These are phyloP conservation scores for Archips xylosteana DNA, from an alignment of 2,888 invertebrate genomes.

Conservation along the genomic window DNA sequence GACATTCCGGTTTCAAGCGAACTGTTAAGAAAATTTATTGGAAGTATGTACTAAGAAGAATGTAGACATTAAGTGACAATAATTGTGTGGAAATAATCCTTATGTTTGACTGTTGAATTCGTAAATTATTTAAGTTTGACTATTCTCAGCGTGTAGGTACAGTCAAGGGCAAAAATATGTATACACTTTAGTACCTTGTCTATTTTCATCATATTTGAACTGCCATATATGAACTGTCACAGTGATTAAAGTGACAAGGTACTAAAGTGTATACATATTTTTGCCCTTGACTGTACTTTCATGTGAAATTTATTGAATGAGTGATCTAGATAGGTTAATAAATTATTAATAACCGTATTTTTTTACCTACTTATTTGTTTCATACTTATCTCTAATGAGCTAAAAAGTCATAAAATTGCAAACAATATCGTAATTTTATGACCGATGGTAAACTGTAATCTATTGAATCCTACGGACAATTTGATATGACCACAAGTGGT, in stretches of 20 bases:
- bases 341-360: slow-evolving; percentile 27
- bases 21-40: slow-evolving; percentile 70
- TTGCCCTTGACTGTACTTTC: too few relatives aligned
- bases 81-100: not conserved
- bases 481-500: not conserved
- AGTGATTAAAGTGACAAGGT: too few relatives aligned
- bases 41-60: slow-evolving; percentile 54
- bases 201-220: too few relatives aligned
- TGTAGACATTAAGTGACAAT: not conserved
- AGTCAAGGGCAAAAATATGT: too few relatives aligned
- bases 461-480: not conserved
- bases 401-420: not conserved
- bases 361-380: slow-evolving; percentile 8
- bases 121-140: slow-evolving; percentile 3
- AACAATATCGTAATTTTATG: slow-evolving; percentile 17
- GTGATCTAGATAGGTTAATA: slow-evolving; percentile 17
- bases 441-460: slow-evolving; percentile 10
- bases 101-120: not conserved
- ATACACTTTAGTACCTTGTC: too few relatives aligned
- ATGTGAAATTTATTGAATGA: not conserved
- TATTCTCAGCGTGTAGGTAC: not conserved
- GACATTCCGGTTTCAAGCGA: slow-evolving; percentile 86
- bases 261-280: too few relatives aligned
- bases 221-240: too few relatives aligned
- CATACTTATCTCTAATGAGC: slow-evolving; percentile 12